A percentile compares a stretch with the other conserved stretches of the same genome.
These are phyloP conservation scores for Ascaphus truei DNA, from an alignment of 2,113 vertebrate genomes.

Conservation along the genomic window DNA sequence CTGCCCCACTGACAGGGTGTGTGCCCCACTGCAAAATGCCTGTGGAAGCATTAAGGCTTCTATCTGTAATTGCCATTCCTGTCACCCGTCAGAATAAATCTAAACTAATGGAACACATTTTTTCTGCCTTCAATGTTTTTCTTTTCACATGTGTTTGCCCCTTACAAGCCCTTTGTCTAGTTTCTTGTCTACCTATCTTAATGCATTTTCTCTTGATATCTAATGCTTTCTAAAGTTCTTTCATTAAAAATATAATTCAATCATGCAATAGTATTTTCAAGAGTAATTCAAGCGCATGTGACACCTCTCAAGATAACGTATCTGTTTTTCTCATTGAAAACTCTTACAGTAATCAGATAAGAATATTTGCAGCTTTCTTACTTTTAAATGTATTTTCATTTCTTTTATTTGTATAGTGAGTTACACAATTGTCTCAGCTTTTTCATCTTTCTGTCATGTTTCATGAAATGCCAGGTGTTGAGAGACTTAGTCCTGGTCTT, in stretches of 20 bases:
- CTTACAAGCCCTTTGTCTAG: not conserved
- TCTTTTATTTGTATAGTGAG: not conserved
- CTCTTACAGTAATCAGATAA: not conserved
- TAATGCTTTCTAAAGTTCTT: not conserved
- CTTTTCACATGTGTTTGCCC: too few relatives aligned
- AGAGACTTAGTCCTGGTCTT: slow-evolving; percentile 8
- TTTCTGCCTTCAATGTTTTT: not conserved
- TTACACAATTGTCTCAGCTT: not conserved
- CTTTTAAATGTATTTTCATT: not conserved
- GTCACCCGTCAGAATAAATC: too few relatives aligned
- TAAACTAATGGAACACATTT: too few relatives aligned
- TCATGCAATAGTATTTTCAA: not conserved
- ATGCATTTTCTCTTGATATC: not conserved
- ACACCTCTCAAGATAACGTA: not conserved
- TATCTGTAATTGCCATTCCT: too few relatives aligned
- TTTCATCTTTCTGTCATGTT: slow-evolving; percentile 9
- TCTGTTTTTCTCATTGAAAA: not conserved
- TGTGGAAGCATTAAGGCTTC: too few relatives aligned
- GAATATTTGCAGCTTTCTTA: not conserved
- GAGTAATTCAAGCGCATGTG: not conserved
- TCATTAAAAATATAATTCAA: not conserved
- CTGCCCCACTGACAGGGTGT: too few relatives aligned
- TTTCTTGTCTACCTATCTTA: not conserved
- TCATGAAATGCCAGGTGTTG: slow-evolving; percentile 17
- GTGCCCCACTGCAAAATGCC: too few relatives aligned